Base-by-base conservation (phyloP, 2,888 invertebrate species). In the Caenorhabditis sp. region DNA sequence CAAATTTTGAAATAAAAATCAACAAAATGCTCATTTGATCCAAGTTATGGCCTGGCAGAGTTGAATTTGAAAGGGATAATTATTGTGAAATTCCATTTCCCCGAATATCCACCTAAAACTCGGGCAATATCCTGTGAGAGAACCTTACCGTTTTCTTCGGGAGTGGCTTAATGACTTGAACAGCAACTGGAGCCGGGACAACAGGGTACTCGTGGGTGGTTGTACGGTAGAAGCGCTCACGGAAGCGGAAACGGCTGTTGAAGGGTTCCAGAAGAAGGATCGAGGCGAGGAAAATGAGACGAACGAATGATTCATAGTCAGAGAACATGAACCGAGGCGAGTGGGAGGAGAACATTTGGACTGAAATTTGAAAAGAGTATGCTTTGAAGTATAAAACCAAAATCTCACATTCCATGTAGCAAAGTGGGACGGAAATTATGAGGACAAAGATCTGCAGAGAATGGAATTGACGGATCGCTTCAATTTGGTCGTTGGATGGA, bases 191-290 rank as follows among this genome's bases (percentile, higher is more conserved):
- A n/a, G 44, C 49, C 3, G 72, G 58, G 22, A 19, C 41, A 31
- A 66, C 7, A 10, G 54, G 38, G 1, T 31, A 31, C 22, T 73
- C 70, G 28, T 35, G 35, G 10, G 51, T 8, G 63, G 68, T 22
- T 58, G 66, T 66, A 31, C 70, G 81, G 70, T 81, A 81, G 75
- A 81, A 76, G 26, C 70, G 63, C 22, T 76, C 75, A 47, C 75
- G 75, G 69, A 80, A 68, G 19, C 77, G 72, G 73, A 82, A 73
- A 35, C 82, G 82, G 19, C 58, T 72, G 41, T 44, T 66, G 64
- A 28, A 82, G 10, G 82, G 82, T 38, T 82, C 82, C 16, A 82
- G 68, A 8, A 77, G 49, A 22, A 76, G 38, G 26, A 82, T 44
- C 22, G 82, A 38, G 22, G 69, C 66, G 61, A 77, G 35, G 35